Conservation (phyloP, 1,140 invertebrate genomes). For the Drosophila seguyi region DNA sequence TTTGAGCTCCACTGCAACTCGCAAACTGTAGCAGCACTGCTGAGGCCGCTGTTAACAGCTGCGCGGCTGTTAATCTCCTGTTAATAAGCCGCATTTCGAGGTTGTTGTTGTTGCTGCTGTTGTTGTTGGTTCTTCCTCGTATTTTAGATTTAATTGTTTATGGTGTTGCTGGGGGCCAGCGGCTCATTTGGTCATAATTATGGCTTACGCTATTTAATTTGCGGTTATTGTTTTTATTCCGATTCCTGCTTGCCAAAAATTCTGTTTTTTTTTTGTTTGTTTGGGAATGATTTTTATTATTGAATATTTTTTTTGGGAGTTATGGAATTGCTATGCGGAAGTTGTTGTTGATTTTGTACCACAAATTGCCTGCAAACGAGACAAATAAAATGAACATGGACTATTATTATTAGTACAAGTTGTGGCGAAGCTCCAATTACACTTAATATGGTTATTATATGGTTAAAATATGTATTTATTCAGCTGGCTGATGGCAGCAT, state of each 20-base stretch:
- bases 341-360: slow-evolving; percentile 41
- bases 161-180: slow-evolving; percentile 17
- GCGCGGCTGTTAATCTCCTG: slow-evolving; percentile 11
- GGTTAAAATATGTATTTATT: slow-evolving; percentile 36
- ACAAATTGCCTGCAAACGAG: slow-evolving; percentile 60
- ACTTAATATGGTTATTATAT: slow-evolving; percentile 39
- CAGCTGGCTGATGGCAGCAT: slow-evolving; percentile 32
- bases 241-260: slow-evolving; percentile 31
- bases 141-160: slow-evolving; percentile 31
- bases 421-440: slow-evolving; percentile 36
- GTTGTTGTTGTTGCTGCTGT: slow-evolving; percentile 4
- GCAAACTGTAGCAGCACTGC: slow-evolving; percentile 33
- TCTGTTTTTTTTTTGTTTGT: neutral
- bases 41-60: slow-evolving; percentile 32
- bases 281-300: slow-evolving; percentile 35
- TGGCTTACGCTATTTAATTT: slow-evolving; percentile 66
- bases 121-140: slow-evolving; percentile 23
- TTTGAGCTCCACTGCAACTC: slow-evolving; percentile 26
- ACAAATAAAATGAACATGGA: slow-evolving; percentile 36
- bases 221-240: slow-evolving; percentile 52
- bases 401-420: slow-evolving; percentile 31
- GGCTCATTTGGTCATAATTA: slow-evolving; percentile 78
- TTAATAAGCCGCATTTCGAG: slow-evolving; percentile 45
- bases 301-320: slow-evolving; percentile 49
- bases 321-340: slow-evolving; percentile 51